Percentiles rank a stretch among this genome's conserved stretches.
These are phyloP conservation scores for Phocoena phocoena DNA, from an alignment of 2,113 vertebrate genomes.

Conservation along the genomic window DNA sequence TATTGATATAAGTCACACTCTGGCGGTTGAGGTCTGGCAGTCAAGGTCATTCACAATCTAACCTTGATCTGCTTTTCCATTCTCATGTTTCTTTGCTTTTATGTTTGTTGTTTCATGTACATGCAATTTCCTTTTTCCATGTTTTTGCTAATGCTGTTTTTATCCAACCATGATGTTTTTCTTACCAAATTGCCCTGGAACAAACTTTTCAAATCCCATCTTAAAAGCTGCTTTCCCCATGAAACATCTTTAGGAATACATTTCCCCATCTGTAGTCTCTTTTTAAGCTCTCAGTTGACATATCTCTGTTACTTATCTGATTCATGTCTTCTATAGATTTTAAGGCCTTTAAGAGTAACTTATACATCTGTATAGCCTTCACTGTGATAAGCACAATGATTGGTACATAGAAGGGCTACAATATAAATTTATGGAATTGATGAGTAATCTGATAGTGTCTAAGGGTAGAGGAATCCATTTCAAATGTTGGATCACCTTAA, in stretches of 20 bases:
- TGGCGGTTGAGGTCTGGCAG: neutral
- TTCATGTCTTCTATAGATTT: neutral
- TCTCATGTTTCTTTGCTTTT: neutral
- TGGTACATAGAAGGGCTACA: neutral
- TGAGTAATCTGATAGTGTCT: neutral
- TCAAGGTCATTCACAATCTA: neutral
- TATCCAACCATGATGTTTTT: neutral
- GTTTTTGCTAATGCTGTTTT: neutral
- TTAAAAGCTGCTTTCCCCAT: neutral
- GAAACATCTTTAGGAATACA: neutral
- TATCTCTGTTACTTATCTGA: neutral
- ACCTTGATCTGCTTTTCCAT: neutral
- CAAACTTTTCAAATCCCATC: neutral
- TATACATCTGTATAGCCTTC: slow-evolving; percentile 16
- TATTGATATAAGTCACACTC: neutral
- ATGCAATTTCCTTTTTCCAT: neutral
- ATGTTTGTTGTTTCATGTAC: neutral
- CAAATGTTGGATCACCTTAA: neutral
- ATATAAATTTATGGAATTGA: neutral
- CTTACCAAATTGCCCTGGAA: neutral
- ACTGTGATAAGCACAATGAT: neutral
- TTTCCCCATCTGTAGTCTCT: neutral
- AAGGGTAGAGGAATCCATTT: neutral
- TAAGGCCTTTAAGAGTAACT: neutral
- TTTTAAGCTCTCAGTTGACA: neutral